Evolutionary conservation across 2,113 vertebrate genomes (phyloP).

Genomic region (Brachyhypopomus gauderio): DNA sequence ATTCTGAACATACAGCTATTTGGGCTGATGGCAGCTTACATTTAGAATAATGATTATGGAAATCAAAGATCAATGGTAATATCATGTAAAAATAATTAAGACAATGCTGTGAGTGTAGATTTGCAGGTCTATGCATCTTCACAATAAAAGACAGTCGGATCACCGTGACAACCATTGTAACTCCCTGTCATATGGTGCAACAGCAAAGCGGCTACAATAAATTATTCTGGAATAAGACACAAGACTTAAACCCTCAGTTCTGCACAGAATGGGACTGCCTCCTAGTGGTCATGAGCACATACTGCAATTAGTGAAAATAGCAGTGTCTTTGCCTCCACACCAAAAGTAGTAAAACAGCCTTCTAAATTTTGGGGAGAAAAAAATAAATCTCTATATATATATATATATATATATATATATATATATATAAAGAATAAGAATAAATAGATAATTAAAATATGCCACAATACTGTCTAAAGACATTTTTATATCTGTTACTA

Average conservation of each 20-base stretch:
- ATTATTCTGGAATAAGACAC: background rate
- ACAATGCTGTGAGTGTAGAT: too few species aligned
- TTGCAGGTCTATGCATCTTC: too few species aligned
- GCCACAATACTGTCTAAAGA: too few species aligned
- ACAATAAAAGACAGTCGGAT: too few species aligned
- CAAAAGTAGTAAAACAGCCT: background rate
- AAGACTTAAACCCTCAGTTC: background rate
- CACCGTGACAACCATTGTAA: too few species aligned
- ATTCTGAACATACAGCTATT: conserved; percentile 9
- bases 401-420: too few species aligned
- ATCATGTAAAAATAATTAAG: too few species aligned
- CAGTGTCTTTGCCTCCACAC: background rate
- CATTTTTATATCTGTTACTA: too few species aligned
- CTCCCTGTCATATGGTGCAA: background rate
- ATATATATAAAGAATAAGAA: background rate
- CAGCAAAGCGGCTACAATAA: background rate
- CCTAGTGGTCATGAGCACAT: conserved; percentile 26
- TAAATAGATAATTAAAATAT: too few species aligned
- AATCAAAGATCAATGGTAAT: background rate
- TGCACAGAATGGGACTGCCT: background rate
- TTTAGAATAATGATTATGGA: too few species aligned
- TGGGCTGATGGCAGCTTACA: background rate
- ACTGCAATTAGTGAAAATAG: background rate
- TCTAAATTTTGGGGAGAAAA: background rate
- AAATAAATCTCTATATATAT: too few species aligned